A percentile compares a stretch with the other conserved stretches of the same genome.
Conservation (phyloP, 1,140 invertebrate genomes). For the Sipha flava region DNA sequence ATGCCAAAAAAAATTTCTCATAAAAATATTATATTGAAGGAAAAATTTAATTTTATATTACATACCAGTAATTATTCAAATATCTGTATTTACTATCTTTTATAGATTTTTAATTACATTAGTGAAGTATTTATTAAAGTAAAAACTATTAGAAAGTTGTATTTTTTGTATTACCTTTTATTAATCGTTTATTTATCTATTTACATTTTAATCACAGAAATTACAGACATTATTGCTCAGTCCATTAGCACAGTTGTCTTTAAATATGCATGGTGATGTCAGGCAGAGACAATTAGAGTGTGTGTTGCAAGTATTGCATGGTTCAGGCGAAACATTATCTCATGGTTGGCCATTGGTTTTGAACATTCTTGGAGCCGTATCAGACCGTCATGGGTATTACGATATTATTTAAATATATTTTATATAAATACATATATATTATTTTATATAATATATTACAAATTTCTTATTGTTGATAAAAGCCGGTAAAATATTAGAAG, state of each 20-base stretch:
- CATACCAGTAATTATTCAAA: no score
- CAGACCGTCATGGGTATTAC: conserved; percentile 76
- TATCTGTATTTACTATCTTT: no score
- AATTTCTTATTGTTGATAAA: neutral
- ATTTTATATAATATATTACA: neutral
- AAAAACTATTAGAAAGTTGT: no score
- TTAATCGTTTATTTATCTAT: conserved; percentile 5
- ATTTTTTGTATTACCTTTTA: no score
- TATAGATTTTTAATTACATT: no score
- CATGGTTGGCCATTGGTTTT: conserved; percentile 92
- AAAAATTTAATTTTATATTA: no score
- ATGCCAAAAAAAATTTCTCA: no score
- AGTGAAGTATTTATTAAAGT: no score
- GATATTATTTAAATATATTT: neutral
- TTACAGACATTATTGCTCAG: conserved; percentile 76
- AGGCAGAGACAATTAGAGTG: conserved; percentile 91
- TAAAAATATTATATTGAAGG: no score
- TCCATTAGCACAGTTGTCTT: conserved; percentile 81
- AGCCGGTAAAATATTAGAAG: no score
- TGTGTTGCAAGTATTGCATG: conserved; percentile 84
- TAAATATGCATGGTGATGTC: conserved; percentile 83
- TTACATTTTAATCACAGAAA: conserved; percentile 49
- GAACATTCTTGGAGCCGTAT: conserved; percentile 87
- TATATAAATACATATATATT: neutral
- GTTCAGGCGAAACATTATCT: conserved; percentile 78